A percentile compares a stretch with the other conserved stretches of the same genome.
Conservation (phyloP, 2,888 invertebrate species). For the Ceraclea dissimilis region DNA sequence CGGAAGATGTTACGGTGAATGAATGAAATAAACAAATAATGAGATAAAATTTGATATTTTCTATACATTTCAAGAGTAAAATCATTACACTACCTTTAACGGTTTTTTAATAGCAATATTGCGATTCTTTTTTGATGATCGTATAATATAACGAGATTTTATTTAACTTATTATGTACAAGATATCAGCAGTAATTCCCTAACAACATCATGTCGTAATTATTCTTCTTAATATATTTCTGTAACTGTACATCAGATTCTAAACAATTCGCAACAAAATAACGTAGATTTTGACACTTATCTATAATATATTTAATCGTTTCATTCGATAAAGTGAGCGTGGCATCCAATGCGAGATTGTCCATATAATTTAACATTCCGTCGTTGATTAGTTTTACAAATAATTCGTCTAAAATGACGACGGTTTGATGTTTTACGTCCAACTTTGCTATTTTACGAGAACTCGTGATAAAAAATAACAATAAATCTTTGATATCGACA, state of each 20-base stretch:
- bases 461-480: conserved; percentile 40
- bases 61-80: too few relatives aligned
- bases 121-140: too few relatives aligned
- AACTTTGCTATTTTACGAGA: conserved; percentile 38
- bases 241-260: conserved; percentile 36
- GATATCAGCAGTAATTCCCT: conserved; percentile 36
- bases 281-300: conserved; percentile 36
- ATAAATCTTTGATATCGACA: conserved; percentile 38
- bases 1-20: too few relatives aligned
- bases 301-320: conserved; percentile 38
- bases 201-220: conserved; percentile 42
- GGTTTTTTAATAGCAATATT: too few relatives aligned
- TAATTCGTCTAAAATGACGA: conserved; percentile 37
- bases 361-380: conserved; percentile 37
- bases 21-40: too few relatives aligned
- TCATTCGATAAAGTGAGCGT: conserved; percentile 40
- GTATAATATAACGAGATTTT: too few relatives aligned
- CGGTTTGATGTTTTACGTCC: conserved; percentile 41
- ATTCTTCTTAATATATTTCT: conserved; percentile 38
- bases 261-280: conserved; percentile 39
- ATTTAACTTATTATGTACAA: too few relatives aligned
- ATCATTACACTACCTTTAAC: too few relatives aligned
- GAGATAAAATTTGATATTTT: too few relatives aligned
- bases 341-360: conserved; percentile 43
- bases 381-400: conserved; percentile 36